Percentiles rank a stretch among this genome's conserved stretches.
Conservation (phyloP, 2,113 vertebrate genomes). For the Hiodon alosoides region DNA sequence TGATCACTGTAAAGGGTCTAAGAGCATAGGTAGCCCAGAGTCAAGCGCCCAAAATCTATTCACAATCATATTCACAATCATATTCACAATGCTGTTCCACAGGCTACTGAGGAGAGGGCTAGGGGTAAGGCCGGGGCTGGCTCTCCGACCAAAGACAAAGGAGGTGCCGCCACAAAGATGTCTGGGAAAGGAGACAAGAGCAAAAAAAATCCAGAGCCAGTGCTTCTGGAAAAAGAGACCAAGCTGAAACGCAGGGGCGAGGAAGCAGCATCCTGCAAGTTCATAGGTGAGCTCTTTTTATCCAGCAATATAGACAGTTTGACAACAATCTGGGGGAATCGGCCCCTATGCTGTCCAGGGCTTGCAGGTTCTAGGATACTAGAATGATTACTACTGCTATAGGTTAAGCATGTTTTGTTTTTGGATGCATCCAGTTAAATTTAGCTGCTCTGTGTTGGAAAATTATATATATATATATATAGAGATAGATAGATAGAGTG, state of each 20-base stretch:
- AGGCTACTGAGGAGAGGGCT: conserved; percentile 53
- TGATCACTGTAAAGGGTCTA: too few relatives aligned
- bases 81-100: conserved; percentile 7
- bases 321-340: too few relatives aligned
- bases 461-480: too few relatives aligned
- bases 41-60: too few relatives aligned
- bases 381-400: too few relatives aligned
- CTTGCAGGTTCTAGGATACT: too few relatives aligned
- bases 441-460: too few relatives aligned
- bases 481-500: too few relatives aligned
- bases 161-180: conserved; percentile 30
- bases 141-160: conserved; percentile 50
- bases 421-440: too few relatives aligned
- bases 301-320: neutral
- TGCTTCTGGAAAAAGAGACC: conserved; percentile 51
- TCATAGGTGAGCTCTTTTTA: conserved; percentile 61
- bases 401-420: too few relatives aligned
- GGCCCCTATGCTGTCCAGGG: too few relatives aligned
- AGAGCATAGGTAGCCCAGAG: too few relatives aligned
- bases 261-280: conserved; percentile 49
- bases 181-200: conserved; percentile 59
- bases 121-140: conserved; percentile 40
- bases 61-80: neutral
- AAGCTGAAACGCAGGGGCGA: conserved; percentile 69
- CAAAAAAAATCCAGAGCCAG: conserved; percentile 44